Evolutionary conservation across 2,888 invertebrate genomes (phyloP).

Genomic region (Axea sp.): DNA sequence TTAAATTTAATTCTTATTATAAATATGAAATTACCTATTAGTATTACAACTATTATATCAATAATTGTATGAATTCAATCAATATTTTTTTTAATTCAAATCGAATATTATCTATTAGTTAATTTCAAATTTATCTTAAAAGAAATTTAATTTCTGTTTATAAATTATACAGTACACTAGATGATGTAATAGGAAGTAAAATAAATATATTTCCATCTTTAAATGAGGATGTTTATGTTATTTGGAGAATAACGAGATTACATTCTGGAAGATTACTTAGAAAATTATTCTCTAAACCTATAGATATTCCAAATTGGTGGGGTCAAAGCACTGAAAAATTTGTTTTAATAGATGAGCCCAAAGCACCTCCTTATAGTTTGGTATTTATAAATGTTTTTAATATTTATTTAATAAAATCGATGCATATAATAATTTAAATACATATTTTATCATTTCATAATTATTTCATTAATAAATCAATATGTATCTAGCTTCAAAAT

Average conservation of each 20-base stretch:
- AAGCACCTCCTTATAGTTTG: slow-evolving; percentile 84
- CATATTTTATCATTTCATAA: too few species aligned
- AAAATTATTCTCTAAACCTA: slow-evolving; percentile 86
- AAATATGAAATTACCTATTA: too few species aligned
- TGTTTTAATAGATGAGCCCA: slow-evolving; percentile 86
- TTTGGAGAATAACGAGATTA: slow-evolving; percentile 90
- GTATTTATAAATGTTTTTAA: slow-evolving; percentile 76
- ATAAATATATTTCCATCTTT: slow-evolving; percentile 67
- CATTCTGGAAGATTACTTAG: slow-evolving; percentile 86
- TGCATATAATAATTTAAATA: too few species aligned
- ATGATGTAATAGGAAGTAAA: slow-evolving; percentile 68
- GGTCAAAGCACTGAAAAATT: slow-evolving; percentile 89
- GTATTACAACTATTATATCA: too few species aligned
- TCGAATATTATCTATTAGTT: too few species aligned
- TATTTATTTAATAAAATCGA: too few species aligned
- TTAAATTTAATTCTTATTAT: too few species aligned
- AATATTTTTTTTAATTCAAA: too few species aligned
- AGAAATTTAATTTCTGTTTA: neutral
- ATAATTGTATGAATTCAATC: too few species aligned
- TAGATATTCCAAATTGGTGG: slow-evolving; percentile 84
- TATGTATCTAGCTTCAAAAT: too few species aligned
- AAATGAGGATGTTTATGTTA: slow-evolving; percentile 72
- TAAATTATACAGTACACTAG: slow-evolving; percentile 65
- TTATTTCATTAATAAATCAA: too few species aligned
- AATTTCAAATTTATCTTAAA: too few species aligned